These are phyloP conservation scores for Glyphotaelius pellucidus DNA, from an alignment of 2,888 invertebrate species.

Conservation along the genomic window DNA sequence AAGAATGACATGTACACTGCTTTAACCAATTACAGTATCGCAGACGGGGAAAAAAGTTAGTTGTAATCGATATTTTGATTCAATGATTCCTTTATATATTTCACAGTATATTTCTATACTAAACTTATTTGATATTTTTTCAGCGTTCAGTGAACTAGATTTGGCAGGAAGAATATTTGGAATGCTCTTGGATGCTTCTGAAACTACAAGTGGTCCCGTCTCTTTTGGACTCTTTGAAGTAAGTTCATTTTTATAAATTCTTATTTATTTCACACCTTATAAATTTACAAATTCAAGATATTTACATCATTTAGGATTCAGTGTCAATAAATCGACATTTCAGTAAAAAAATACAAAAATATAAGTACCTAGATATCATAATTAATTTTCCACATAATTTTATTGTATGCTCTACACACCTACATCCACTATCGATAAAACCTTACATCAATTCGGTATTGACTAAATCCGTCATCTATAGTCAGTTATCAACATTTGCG, in stretches of 20 bases:
- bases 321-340: no score
- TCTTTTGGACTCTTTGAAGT: slow-evolving; percentile 45
- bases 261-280: no score
- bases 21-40: slow-evolving; percentile 29
- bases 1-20: slow-evolving; percentile 46
- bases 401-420: no score
- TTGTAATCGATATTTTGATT: background rate
- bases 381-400: no score
- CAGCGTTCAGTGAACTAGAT: slow-evolving; percentile 19
- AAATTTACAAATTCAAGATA: background rate
- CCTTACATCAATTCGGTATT: no score
- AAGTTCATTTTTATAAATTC: background rate
- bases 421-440: no score
- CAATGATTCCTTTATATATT: background rate
- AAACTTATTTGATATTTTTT: background rate
- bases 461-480: no score
- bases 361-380: no score
- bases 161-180: slow-evolving; percentile 49
- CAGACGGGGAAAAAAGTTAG: slow-evolving; percentile 20
- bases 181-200: slow-evolving; percentile 39
- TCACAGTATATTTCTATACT: background rate
- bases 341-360: no score
- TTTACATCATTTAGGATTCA: no score
- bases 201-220: slow-evolving; percentile 40
- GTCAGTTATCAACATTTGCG: no score